A percentile compares a stretch with the other conserved stretches of the same genome.
Evolutionary conservation across 2,797 vertebrate genomes (phyloP).

Genomic region (Clarias fuscus): DNA sequence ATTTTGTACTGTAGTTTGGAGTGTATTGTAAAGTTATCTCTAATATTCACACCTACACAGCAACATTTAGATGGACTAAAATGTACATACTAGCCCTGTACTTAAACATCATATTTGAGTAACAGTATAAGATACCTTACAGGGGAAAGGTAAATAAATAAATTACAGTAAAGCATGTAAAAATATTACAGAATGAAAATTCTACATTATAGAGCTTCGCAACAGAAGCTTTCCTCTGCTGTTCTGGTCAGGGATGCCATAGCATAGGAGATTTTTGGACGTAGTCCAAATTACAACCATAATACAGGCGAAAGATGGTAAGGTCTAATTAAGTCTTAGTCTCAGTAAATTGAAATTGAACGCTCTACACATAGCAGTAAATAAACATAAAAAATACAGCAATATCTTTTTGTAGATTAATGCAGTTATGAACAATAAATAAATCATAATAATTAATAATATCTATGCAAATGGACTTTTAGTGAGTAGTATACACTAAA

Average conservation of each 20-base stretch:
- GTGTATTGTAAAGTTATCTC: background rate
- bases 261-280: background rate
- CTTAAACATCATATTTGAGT: background rate
- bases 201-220: background rate
- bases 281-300: slow-evolving; percentile 9
- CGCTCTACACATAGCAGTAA: background rate
- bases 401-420: background rate
- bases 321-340: background rate
- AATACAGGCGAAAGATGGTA: slow-evolving; percentile 1
- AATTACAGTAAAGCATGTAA: background rate
- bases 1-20: background rate
- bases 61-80: background rate
- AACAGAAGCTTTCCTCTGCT: background rate
- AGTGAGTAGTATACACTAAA: background rate
- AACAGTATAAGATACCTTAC: background rate
- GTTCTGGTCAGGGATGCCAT: background rate
- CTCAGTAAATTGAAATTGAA: background rate
- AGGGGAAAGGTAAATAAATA: background rate
- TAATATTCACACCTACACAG: background rate
- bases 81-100: background rate
- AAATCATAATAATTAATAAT: background rate
- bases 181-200: background rate
- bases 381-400: background rate
- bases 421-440: background rate
- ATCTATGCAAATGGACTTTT: background rate